Evolutionary conservation across 2,797 vertebrate genomes (phyloP).

Genomic region (Cryptoprocta ferox): DNA sequence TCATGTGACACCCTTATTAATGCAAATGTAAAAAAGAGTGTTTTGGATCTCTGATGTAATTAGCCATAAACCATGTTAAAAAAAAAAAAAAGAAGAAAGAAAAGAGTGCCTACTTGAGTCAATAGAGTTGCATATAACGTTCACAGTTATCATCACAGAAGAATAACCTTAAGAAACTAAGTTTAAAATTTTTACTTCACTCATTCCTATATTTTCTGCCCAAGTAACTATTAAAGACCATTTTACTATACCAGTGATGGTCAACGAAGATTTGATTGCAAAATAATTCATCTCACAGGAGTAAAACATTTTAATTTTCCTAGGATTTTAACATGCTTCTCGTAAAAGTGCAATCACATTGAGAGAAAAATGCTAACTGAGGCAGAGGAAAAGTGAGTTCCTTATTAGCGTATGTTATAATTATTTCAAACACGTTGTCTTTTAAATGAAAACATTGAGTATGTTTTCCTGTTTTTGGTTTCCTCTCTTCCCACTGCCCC

Average conservation of each 20-base stretch:
- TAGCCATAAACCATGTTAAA: slow-evolving; percentile 88
- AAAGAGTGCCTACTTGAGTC: slow-evolving; percentile 72
- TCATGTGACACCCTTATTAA: slow-evolving; percentile 88
- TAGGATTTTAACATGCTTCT: not conserved
- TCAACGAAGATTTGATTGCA: slow-evolving; percentile 40
- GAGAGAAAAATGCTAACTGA: slow-evolving; percentile 32
- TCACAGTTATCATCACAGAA: slow-evolving; percentile 52
- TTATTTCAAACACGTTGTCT: not conserved
- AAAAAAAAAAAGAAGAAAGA: not conserved
- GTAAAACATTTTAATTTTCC: not conserved
- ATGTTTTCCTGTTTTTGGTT: not conserved
- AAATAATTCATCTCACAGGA: slow-evolving; percentile 12
- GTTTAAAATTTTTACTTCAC: slow-evolving; percentile 53
- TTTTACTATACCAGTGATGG: not conserved
- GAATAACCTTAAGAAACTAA: slow-evolving; percentile 68
- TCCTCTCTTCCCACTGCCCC: not conserved
- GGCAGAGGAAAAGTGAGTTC: not conserved
- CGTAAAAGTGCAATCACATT: not conserved
- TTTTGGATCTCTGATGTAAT: slow-evolving; percentile 90
- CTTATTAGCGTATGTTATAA: not conserved
- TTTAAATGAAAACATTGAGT: slow-evolving; percentile 29
- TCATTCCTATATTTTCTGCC: not conserved
- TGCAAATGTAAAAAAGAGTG: slow-evolving; percentile 90
- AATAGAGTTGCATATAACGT: slow-evolving; percentile 50
- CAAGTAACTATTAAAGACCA: not conserved